Percentiles rank a stretch among this genome's conserved stretches.
Evolutionary conservation across 1,140 invertebrate species (phyloP).

Genomic region (Charaxes varanes): DNA sequence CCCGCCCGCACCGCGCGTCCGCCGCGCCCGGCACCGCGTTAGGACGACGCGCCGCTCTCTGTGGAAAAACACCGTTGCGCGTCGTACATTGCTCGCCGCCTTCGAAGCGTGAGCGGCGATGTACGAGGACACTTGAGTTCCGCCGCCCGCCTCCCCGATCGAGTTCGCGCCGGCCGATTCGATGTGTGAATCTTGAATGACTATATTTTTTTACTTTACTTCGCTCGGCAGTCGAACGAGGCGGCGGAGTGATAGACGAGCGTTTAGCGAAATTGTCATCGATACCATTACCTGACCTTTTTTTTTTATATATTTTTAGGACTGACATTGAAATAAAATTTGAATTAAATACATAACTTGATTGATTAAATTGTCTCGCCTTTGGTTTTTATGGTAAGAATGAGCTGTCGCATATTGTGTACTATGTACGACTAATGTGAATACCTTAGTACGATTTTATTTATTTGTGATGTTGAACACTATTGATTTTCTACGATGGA

Average conservation of each 20-base stretch:
- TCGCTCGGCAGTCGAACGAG: conserved; percentile 30
- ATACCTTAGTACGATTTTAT: conserved; percentile 73
- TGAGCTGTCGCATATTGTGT: conserved; percentile 62
- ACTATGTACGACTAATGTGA: conserved; percentile 64
- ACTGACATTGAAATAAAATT: conserved; percentile 48
- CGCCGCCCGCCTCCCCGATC: conserved; percentile 1
- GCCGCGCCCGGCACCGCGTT: conserved; percentile 37
- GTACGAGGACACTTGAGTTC: conserved; percentile 20
- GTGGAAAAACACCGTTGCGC: conserved; percentile 48
- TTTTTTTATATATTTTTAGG: conserved; percentile 25
- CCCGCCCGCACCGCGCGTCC: conserved; percentile 30
- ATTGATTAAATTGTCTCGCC: conserved; percentile 59
- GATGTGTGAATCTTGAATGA: conserved; percentile 30
- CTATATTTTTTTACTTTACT: conserved; percentile 42
- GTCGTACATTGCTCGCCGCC: conserved; percentile 41
- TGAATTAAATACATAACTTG: conserved; percentile 42
- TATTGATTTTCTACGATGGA: conserved; percentile 72
- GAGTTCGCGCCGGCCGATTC: conserved; percentile 30
- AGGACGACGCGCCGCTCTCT: conserved; percentile 42
- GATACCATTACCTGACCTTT: conserved; percentile 23
- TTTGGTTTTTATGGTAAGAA: conserved; percentile 62
- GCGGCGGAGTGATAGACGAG: conserved; percentile 32
- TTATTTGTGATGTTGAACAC: conserved; percentile 73
- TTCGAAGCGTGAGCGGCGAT: conserved; percentile 21
- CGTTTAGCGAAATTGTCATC: conserved; percentile 51